These are phyloP conservation scores for Chironomus striatipennis DNA, from an alignment of 1,140 invertebrate genomes.

Conservation along the genomic window DNA sequence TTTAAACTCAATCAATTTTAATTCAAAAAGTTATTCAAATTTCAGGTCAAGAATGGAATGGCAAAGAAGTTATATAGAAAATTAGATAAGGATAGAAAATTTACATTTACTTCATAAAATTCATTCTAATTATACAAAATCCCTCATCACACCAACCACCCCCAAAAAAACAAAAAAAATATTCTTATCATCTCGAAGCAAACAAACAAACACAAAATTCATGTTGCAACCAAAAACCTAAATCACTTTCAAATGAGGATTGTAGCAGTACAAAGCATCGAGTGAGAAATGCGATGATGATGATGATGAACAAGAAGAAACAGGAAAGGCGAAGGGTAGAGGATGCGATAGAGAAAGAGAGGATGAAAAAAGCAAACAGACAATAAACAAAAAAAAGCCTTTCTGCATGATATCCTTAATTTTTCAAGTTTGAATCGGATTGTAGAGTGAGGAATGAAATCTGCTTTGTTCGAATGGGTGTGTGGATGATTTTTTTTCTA, in stretches of 20 bases:
- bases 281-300: too few relatives aligned
- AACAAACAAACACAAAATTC: not conserved
- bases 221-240: not conserved
- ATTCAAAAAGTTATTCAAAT: too few relatives aligned
- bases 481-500: not conserved
- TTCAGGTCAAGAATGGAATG: too few relatives aligned
- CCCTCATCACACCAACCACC: too few relatives aligned
- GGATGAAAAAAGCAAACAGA: slow-evolving; percentile 5
- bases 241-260: not conserved
- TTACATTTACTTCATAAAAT: too few relatives aligned
- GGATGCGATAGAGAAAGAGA: too few relatives aligned
- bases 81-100: too few relatives aligned
- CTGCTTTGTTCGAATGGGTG: not conserved
- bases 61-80: too few relatives aligned
- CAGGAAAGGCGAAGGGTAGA: not conserved
- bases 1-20: too few relatives aligned
- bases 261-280: not conserved
- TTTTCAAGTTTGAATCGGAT: not conserved
- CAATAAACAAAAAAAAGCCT: slow-evolving; percentile 15
- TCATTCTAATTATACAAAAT: too few relatives aligned
- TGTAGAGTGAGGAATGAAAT: not conserved
- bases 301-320: not conserved
- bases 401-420: slow-evolving; percentile 18
- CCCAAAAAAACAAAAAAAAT: too few relatives aligned
- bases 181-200: too few relatives aligned